Evolutionary conservation across 1,140 invertebrate species (phyloP), one percentile per base, ranked within the genome.

Genomic region (Helicoverpa armigera): DNA sequence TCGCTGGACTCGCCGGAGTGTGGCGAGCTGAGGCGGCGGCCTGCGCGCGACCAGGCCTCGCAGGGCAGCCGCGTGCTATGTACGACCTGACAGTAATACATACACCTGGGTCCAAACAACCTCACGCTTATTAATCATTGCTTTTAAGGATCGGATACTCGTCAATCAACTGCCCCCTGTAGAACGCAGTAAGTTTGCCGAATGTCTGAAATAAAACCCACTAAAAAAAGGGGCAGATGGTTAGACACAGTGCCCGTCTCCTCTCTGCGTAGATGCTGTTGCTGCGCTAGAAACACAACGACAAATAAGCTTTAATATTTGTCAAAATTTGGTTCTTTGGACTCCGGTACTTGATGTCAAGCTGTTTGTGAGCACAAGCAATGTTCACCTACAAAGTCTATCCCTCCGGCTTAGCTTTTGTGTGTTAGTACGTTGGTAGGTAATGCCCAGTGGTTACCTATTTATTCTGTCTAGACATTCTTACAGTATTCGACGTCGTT

Each of bases 1-100:
- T 99, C 98, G 56, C 94, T 99, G 96, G 99, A 99, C 94, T 99
- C 98, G 12, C 98, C 98, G 23, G 98, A 99, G 95, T 98, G 98
- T 77, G 97, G 98, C 18, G 98, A 98, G 94, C 97, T 98, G 94
- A 94, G 98, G 86, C 96, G 98, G 87, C 96, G 97, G 14, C 96
- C 97, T 10, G 76, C 79, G 58, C 86, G 92, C 50, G 92, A 94
- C 77, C 90, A 90, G 83, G 87, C 92, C 82, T 82, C 92, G 84
- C 93, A 95, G 87, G 88, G 93, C 89, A 94, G 93, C 91, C 87
- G 92, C 84, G 93, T 94, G 60, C 87, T 95, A 88, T 95, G 93
- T 95, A 95, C 92, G 93, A 89, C 80, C 78, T 87, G 80, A 83
- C 81, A 89, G 84, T 91, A 88, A 88, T 79, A 83, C 79, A 76